phyloP scores from a whole-genome alignment of 2,113 vertebrate genomes.

The Hemiscyllium ocellatum region DNA sequence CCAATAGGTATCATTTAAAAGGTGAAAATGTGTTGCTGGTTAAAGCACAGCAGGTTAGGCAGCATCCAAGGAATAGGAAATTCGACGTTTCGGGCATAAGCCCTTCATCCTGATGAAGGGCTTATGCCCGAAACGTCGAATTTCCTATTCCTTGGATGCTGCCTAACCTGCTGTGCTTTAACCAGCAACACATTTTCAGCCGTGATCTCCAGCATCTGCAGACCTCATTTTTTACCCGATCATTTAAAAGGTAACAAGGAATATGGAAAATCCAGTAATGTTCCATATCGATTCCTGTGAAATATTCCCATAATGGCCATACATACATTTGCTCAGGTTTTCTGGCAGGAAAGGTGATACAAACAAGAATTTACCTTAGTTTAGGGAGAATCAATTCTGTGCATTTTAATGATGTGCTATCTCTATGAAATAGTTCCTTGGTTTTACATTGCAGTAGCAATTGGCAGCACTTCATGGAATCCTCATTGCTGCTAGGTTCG shows the following conservation, averaged over 20 bases:
- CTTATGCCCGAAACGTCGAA: no score
- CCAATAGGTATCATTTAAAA: neutral
- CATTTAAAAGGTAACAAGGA: neutral
- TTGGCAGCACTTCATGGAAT: neutral
- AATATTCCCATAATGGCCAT: neutral
- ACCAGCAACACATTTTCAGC: no score
- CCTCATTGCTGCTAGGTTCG: neutral
- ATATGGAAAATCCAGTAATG: neutral
- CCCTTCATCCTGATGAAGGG: no score
- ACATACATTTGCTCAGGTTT: neutral
- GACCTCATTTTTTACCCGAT: no score
- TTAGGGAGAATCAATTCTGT: neutral
- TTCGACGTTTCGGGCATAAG: no score
- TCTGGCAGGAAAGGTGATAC: neutral
- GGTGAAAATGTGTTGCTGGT: no score
- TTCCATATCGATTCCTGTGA: no score
- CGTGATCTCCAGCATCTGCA: no score
- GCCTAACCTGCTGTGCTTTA: no score
- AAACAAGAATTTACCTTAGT: neutral
- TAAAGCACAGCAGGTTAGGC: no score
- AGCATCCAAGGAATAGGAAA: no score
- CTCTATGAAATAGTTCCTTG: neutral
- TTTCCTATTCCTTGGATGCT: no score
- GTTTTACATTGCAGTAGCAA: neutral
- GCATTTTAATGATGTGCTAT: neutral